Percentiles rank a stretch among this genome's conserved stretches.
Conservation (phyloP, 2,113 vertebrate genomes). For the Hyperoodon ampullatus region DNA sequence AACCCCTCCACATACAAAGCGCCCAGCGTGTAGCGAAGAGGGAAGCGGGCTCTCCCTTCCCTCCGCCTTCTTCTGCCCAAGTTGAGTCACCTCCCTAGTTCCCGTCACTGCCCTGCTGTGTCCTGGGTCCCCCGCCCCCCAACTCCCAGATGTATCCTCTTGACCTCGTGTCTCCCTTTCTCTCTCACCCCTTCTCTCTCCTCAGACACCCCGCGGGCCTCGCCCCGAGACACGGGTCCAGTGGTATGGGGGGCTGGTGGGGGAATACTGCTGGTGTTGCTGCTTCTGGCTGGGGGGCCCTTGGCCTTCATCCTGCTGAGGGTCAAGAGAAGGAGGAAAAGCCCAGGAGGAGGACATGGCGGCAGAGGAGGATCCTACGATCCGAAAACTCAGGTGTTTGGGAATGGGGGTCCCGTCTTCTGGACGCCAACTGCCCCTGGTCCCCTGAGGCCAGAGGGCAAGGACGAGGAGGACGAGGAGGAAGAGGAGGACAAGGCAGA, state of each 20-base stretch:
- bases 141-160: background rate
- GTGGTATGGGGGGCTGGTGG: conserved; percentile 91
- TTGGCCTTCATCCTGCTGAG: conserved; percentile 87
- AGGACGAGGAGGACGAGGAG: conserved; percentile 72
- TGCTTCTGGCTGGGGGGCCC: conserved; percentile 84
- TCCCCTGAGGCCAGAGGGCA: conserved; percentile 63
- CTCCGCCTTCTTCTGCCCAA: background rate
- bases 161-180: conserved; percentile 48
- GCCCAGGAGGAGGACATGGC: conserved; percentile 75
- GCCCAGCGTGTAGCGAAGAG: background rate
- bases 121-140: background rate
- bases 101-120: background rate
- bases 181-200: conserved; percentile 74
- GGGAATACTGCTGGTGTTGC: conserved; percentile 89
- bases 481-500: conserved; percentile 88
- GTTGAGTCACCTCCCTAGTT: background rate
- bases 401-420: conserved; percentile 84
- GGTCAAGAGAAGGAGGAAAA: conserved; percentile 80
- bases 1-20: background rate
- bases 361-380: conserved; percentile 84
- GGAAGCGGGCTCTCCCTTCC: no score
- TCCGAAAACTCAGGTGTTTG: conserved; percentile 89
- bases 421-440: conserved; percentile 43
- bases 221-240: conserved; percentile 82
- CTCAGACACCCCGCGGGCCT: conserved; percentile 87